Evolutionary conservation across 1,140 invertebrate species (phyloP).

Genomic region (Halyomorpha halys): DNA sequence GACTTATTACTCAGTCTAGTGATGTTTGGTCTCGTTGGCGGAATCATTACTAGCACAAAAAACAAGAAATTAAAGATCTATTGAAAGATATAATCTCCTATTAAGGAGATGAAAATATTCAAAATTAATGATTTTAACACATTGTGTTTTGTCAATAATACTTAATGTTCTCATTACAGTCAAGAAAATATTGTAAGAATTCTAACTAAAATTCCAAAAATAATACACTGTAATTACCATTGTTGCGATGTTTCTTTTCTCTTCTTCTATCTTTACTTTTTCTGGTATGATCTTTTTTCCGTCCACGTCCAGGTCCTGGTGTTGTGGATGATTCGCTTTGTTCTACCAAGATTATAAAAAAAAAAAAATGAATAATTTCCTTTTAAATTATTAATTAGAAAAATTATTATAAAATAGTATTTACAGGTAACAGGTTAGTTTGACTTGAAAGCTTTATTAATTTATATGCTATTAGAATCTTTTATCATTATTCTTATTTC

Average conservation of each 20-base stretch:
- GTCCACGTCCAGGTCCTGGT: constrained; percentile 33
- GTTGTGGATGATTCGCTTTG: not conserved
- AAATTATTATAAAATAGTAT: too few species aligned
- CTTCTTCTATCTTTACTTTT: constrained; percentile 36
- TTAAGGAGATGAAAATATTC: not conserved
- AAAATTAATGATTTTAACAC: not conserved
- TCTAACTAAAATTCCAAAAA: not conserved
- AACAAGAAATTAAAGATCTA: constrained; percentile 7
- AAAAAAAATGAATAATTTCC: constrained; percentile 1
- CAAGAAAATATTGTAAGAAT: too few species aligned
- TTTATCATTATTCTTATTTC: too few species aligned
- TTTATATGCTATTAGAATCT: too few species aligned
- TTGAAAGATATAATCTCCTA: not conserved
- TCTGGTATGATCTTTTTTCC: constrained; percentile 33
- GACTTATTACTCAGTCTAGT: constrained; percentile 76
- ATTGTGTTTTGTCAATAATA: not conserved
- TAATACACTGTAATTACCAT: not conserved
- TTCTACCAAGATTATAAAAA: constrained; percentile 1
- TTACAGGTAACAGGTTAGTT: too few species aligned
- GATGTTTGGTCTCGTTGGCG: constrained; percentile 73
- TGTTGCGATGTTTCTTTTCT: constrained; percentile 36
- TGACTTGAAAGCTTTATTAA: too few species aligned
- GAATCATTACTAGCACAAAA: constrained; percentile 54
- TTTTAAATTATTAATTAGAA: too few species aligned
- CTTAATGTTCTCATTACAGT: not conserved